Conservation (phyloP, 2,888 invertebrate genomes). For the Clitarchus hookeri region DNA sequence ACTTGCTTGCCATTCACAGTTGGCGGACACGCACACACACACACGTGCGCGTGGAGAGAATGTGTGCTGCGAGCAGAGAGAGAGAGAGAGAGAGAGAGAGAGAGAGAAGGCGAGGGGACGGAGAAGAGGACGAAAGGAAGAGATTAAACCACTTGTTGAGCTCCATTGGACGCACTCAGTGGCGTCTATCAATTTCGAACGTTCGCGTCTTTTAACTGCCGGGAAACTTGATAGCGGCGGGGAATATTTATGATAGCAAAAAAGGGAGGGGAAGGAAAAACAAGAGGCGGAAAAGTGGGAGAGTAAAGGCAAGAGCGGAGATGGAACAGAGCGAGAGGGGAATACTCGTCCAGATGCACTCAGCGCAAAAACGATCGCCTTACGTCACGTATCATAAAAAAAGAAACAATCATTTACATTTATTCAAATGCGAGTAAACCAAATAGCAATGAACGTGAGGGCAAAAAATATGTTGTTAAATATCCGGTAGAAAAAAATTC, state of each 20-base stretch:
- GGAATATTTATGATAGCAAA: constrained; percentile 30
- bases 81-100: background rate
- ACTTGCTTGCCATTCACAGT: background rate
- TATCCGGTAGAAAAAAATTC: background rate
- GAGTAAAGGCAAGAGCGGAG: background rate
- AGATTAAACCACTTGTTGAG: constrained; percentile 24
- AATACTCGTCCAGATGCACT: background rate
- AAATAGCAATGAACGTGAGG: background rate
- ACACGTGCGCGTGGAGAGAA: background rate
- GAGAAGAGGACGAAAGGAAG: constrained; percentile 3
- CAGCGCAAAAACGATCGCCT: background rate
- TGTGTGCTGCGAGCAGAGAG: background rate
- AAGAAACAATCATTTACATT: too few species aligned
- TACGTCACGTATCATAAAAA: background rate
- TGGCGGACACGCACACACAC: background rate
- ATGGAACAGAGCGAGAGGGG: background rate
- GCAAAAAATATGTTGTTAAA: background rate
- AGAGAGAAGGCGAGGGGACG: background rate
- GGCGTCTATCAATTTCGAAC: constrained; percentile 25
- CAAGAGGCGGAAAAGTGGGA: background rate
- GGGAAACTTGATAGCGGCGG: constrained; percentile 30
- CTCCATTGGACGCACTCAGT: constrained; percentile 17
- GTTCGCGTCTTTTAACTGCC: constrained; percentile 26
- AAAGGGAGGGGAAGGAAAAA: constrained; percentile 1
- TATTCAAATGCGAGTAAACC: background rate